Base-by-base conservation (phyloP, 2,888 invertebrate species). In the Anthophora plumipes region DNA sequence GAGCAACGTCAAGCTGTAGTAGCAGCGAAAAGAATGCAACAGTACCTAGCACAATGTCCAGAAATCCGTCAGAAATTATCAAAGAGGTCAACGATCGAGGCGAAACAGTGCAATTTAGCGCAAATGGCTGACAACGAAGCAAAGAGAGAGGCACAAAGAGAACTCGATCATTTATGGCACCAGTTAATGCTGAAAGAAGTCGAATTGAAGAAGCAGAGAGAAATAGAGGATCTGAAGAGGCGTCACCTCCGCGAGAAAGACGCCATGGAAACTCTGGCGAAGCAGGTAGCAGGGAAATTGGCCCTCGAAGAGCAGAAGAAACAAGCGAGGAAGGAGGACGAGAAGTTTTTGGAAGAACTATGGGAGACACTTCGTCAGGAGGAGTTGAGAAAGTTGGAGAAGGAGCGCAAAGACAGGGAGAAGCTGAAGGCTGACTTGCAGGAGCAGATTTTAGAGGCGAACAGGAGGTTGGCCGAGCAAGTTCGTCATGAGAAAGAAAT, bases 101-200 rank as follows among this genome's bases (percentile, higher is more conserved):
- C 69, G 41, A 85, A 85, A 22, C 71, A n/a, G n/a, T n/a, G 25
- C 9, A 85, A 85, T 31, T 37, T 60, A n/a, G 69, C 52, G 0
- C 85, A 85, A 43, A 85, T 85, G 66, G 76, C 76, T 12, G 74
- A 77, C 11, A 95, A 95, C 75, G 92, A 94, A 84, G 93, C 95
- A 0, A 93, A 92, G 75, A 94, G 94, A 71, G 92, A 94, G 91
- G 94, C 94, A 0, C 95, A 96, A 84, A 93, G 90, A 6, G 95
- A 96, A 90, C 85, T 95, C 4, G 95, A 96, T 61, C 93, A 92
- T 59, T 94, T 96, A 94, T 96, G 96, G 96, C 90, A 95, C 66
- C 94, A 94, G 48, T 92, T 96, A n/a, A 93, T 94, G 83, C 92
- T 95, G 93, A 95, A 94, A 85, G 95, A 96, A 84, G 91, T 95